Base-by-base conservation (phyloP, 2,113 vertebrate species). In the Prolemur simus region DNA sequence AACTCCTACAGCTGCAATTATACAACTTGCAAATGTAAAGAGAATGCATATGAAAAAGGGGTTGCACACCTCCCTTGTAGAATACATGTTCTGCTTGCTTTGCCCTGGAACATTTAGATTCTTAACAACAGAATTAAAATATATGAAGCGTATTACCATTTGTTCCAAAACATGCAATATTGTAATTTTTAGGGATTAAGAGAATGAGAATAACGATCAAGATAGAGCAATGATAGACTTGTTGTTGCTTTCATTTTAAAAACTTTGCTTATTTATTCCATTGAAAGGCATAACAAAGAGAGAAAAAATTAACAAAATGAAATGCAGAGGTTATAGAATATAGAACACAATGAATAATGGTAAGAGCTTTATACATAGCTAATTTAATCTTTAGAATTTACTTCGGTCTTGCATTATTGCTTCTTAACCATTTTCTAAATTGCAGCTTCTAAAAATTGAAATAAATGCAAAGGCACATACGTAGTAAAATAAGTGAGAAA, bases 1-100 rank as follows among this genome's bases (percentile, higher is more conserved):
- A 95, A 94, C 66, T 94, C 52, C 85, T 69, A 64, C 87, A 52
- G 49, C 37, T 56, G 37, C 68, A 77, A 90, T 92, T 89, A 76
- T 56, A 37, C 52, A 92, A 86, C 77, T 92, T 77, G 68, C 42
- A 94, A 71, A 21, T 77, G 8, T 47, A 92, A 89, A 88, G 15
- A 34, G 29, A 92, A 92, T 63, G 23, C 20, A 56, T 42, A 69
- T 77, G 66, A 84, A 63, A 71, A 81, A 76, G 49, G 17, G 3
- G 2, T 3, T 69, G 37, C 7, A 47, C 13, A 76, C 17, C 7
- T 69, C 6, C 54, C 23, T 68, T 63, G 18, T n/a, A 77, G 85
- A 92, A 87, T 92, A 18, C 15, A 82, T 20, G 32, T n/a, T 97
- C 32, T 82, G 89, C 3, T 27, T 76, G n/a, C 8, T 83, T 77